Evolutionary conservation across 2,888 invertebrate genomes (phyloP), one percentile per base, ranked within the genome.

Genomic region (Ypsolopha sequella): DNA sequence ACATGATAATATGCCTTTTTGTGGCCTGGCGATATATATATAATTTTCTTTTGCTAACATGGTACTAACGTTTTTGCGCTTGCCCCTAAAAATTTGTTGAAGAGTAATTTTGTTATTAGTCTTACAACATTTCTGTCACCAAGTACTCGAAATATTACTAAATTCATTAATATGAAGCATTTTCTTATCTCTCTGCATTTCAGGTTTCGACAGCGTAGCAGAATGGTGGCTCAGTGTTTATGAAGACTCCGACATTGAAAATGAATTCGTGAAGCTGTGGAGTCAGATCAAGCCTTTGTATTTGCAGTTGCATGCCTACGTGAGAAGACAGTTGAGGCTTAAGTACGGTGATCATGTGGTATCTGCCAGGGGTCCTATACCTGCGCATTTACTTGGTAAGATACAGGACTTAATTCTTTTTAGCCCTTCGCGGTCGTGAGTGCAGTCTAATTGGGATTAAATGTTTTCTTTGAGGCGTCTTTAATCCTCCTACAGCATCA

Each of bases 241-340:
- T 58, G 94, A 94, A 66, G 91, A 91, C 41, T 68, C 87, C 0
- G 90, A 91, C 52, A 92, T 96, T 54, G 90, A 91, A 59, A 68
- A 89, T 24, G 91, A 93, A 60, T 71, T 95, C 24, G 90, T 90
- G 8, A 87, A 87, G 50, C 77, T 95, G 1, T 95, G 93, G 90
- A 87, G 89, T 50, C 90, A 93, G 65, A 80, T 97, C 50, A 91
- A 90, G 58, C 96, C 96, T 0, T 73, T 97, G 2, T 97, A 97
- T 66, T 79, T 91, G 52, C 92, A 95, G 66, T 76, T 96, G 3
- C 96, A 96, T 70, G 95, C 93, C 0, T 96, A 95, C 64, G 92
- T 95, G 0, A 88, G 95, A 57, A 88, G 89, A 58, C 90, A 91
- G 52, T 76, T 96, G 44, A 80, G 89, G n/a, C 81, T 91, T 62